Base-by-base conservation (phyloP, 2,888 invertebrate species). In the Meiosimyza decipiens region DNA sequence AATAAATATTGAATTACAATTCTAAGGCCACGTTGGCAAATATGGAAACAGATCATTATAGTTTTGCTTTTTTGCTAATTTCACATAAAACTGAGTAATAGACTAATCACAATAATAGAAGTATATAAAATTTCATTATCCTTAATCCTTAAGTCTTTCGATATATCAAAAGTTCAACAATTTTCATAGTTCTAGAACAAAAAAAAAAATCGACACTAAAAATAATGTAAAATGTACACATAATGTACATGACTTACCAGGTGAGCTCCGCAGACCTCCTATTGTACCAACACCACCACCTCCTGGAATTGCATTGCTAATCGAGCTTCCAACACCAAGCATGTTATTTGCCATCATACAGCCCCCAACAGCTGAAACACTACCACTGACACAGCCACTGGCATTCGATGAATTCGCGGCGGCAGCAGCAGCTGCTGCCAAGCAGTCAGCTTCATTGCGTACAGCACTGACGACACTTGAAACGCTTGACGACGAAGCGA, bases 401-500 rank as follows among this genome's bases (percentile, higher is more conserved):
- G 77, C 76, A 5, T 28, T 33, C 18, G 57, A 18, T 40, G 82
- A 63, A 65, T 77, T 74, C 47, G 79, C 79, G 3, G 81, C 77
- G 18, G 83, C 79, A 60, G 81, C 78, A 59, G 80, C 78, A 9
- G 79, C 75, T 7, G 80, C 78, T 22, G 78, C 73, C 70, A 82
- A 70, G 71, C 80, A 81, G 49, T 85, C 85, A 50, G 76, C 77
- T 28, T 85, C 83, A 75, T 86, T 84, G 55, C 84, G 79, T 16
- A 82, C 81, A 54, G 84, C 83, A 78, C 86, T 87, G 13, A 86
- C 84, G 73, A 86, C 85, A 80, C 87, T 87, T 40, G 87, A 87
- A 12, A 87, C 86, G 76, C 86, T 87, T 47, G 87, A 86, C 57
- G 85, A 85, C 50, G 86, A 83, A 47, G 86, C 86, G 72, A 85